Evolutionary conservation across 2,113 vertebrate species (phyloP).

Genomic region (Gallinago jamesoni): DNA sequence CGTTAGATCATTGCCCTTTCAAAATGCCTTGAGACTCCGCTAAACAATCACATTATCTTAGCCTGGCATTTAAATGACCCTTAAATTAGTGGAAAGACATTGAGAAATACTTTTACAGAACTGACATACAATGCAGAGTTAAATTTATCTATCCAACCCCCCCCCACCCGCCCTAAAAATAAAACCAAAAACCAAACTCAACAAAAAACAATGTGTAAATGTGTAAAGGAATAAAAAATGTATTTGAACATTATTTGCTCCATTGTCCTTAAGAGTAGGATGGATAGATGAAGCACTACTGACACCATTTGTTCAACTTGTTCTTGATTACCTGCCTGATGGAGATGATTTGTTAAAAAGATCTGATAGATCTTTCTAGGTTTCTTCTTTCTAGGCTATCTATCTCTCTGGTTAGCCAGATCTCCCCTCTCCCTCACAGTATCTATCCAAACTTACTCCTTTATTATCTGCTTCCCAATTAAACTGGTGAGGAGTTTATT

Average conservation of each 20-base stretch:
- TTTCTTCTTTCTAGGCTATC: background rate
- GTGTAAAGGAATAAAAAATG: background rate
- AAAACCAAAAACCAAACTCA: no score
- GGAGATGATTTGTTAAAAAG: background rate
- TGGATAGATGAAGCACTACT: background rate
- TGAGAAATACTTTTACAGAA: background rate
- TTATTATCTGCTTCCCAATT: background rate
- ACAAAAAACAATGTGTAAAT: no score
- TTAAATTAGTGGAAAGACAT: background rate
- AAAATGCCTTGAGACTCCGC: background rate
- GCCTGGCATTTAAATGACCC: background rate
- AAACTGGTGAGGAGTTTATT: background rate
- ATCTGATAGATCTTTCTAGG: background rate
- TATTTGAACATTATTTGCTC: background rate
- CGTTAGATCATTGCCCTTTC: background rate
- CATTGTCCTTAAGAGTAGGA: background rate
- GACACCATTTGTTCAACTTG: background rate
- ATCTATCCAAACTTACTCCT: background rate
- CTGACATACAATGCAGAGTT: background rate
- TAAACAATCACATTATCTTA: background rate
- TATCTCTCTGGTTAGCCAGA: background rate
- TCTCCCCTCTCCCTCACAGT: background rate
- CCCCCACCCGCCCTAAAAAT: no score
- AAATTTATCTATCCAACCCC: background rate
- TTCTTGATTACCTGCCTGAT: background rate